Evolutionary conservation across 2,113 vertebrate species (phyloP).

Genomic region (Pipra filicauda): DNA sequence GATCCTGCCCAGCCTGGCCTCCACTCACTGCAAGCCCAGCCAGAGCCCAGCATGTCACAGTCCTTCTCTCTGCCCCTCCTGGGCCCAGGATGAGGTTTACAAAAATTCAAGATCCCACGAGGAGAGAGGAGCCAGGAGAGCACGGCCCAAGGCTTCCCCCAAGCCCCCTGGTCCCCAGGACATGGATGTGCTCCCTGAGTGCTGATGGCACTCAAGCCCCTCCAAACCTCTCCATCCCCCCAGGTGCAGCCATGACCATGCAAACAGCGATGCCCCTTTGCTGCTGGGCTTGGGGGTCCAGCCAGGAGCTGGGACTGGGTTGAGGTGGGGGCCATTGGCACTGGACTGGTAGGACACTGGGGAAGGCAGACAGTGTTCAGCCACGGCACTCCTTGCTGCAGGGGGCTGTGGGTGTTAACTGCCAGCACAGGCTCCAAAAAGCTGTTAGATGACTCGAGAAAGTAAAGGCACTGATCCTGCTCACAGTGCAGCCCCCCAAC

Average conservation of each 20-base stretch:
- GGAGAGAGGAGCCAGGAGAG: not conserved
- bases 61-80: not conserved
- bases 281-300: fast-evolving
- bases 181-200: not conserved
- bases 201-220: not conserved
- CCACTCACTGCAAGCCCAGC: fast-evolving
- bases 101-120: not conserved
- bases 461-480: not conserved
- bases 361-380: not conserved
- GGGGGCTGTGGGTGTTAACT: not conserved
- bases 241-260: fast-evolving
- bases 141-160: not conserved
- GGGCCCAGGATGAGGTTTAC: not conserved
- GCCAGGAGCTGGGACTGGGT: fast-evolving
- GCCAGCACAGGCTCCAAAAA: not conserved
- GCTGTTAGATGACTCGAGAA: not conserved
- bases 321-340: fast-evolving
- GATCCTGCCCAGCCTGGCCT: not conserved
- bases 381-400: not conserved
- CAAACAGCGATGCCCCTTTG: fast-evolving
- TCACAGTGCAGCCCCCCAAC: fast-evolving
- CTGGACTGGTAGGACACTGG: fast-evolving
- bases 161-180: not conserved
- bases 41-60: not conserved
- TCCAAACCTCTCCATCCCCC: not conserved